Conservation (phyloP, 2,888 invertebrate genomes). For the Druceiella hillmani region DNA sequence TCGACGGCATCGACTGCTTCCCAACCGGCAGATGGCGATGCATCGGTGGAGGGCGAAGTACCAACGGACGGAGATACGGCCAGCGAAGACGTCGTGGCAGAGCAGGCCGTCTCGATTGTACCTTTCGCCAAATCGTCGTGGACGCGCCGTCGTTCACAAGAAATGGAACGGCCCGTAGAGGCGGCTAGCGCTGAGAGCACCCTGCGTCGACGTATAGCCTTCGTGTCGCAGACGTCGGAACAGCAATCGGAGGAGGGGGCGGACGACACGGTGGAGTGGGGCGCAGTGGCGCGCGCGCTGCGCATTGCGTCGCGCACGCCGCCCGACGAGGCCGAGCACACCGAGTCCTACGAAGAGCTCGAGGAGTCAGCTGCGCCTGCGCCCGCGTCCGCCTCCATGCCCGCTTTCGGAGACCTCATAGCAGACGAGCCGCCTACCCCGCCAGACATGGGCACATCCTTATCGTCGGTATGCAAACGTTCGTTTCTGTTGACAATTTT, state of each 20-base stretch:
- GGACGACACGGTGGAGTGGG: conserved; percentile 35
- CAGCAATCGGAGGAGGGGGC: conserved; percentile 50
- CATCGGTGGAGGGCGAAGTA: too few relatives aligned
- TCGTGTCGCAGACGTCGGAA: conserved; percentile 49
- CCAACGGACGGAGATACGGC: too few relatives aligned
- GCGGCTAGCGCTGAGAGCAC: conserved; percentile 45
- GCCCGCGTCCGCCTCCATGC: conserved; percentile 32
- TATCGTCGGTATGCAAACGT: conserved; percentile 1
- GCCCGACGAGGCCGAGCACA: conserved; percentile 33
- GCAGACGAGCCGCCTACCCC: conserved; percentile 36
- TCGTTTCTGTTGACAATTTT: too few relatives aligned
- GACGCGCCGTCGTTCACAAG: conserved; percentile 34
- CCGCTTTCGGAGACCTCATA: conserved; percentile 51
- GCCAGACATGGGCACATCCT: conserved; percentile 30
- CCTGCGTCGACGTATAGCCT: conserved; percentile 46
- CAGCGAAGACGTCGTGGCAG: conserved; percentile 33
- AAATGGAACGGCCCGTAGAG: conserved; percentile 42
- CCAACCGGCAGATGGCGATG: conserved; percentile 28
- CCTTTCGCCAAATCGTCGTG: conserved; percentile 52
- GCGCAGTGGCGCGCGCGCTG: conserved; percentile 39
- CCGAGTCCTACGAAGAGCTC: conserved; percentile 48
- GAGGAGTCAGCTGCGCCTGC: conserved; percentile 27
- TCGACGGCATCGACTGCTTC: conserved; percentile 15
- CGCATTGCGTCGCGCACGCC: conserved; percentile 11
- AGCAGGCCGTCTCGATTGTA: conserved; percentile 47